Percentiles rank a stretch among this genome's conserved stretches.
phyloP scores from a whole-genome alignment of 2,797 vertebrate species.

The Semotilus atromaculatus region DNA sequence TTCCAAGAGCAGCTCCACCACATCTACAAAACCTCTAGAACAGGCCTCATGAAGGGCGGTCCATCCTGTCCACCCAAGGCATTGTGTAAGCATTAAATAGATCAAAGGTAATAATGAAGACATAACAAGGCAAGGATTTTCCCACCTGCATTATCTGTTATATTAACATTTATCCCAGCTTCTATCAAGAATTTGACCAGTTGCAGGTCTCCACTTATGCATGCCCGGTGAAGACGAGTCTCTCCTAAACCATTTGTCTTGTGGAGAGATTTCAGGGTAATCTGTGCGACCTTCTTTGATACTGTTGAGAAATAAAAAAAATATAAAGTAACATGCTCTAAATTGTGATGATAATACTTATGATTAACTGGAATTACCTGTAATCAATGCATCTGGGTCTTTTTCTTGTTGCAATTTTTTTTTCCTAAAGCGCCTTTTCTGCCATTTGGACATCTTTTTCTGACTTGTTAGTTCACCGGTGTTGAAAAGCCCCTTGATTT shows the following conservation, averaged over 20 bases:
- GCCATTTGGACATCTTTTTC: constrained; percentile 17
- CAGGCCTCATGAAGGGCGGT: constrained; percentile 86
- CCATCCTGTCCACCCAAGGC: constrained; percentile 79
- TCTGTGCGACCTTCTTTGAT: not conserved
- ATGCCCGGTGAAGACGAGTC: constrained; percentile 80
- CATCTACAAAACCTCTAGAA: constrained; percentile 67
- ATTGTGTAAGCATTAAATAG: not conserved
- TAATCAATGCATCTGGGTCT: not conserved
- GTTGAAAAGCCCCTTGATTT: not conserved
- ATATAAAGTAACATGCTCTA: not conserved
- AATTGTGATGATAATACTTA: not conserved
- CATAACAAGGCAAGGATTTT: constrained; percentile 9
- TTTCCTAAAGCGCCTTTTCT: constrained; percentile 10
- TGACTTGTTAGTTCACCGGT: not conserved
- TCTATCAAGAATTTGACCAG: constrained; percentile 77
- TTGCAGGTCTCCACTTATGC: constrained; percentile 75
- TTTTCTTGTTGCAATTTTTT: not conserved
- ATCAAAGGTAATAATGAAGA: not conserved
- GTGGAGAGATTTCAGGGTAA: constrained; percentile 35
- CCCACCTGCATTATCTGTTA: constrained; percentile 84
- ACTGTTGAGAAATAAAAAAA: constrained; percentile 26
- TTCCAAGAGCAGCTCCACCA: constrained; percentile 81
- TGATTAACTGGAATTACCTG: constrained; percentile 52
- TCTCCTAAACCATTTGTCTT: constrained; percentile 77
- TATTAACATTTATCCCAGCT: constrained; percentile 80